Percentiles rank a stretch among this genome's conserved stretches.
These are phyloP conservation scores for Lycodopsis pacificus DNA, from an alignment of 2,797 vertebrate genomes.

Conservation along the genomic window DNA sequence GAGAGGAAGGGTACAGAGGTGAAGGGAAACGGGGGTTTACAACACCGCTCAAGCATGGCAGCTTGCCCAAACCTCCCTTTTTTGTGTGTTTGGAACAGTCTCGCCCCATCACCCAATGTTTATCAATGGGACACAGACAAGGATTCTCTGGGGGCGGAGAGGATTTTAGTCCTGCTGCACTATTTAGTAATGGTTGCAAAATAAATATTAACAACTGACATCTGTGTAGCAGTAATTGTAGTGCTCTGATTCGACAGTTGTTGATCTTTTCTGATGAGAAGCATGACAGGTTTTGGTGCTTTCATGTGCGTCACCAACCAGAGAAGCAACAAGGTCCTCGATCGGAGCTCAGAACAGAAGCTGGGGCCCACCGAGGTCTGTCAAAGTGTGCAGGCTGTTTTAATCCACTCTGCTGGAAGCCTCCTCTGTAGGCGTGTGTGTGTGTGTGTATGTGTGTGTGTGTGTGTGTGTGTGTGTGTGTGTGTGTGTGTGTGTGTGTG, in stretches of 20 bases:
- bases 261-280: background rate
- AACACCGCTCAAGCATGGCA: slow-evolving; percentile 72
- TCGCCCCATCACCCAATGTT: slow-evolving; percentile 70
- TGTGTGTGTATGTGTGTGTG: slow-evolving; percentile 60
- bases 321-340: slow-evolving; percentile 59
- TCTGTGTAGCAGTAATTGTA: background rate
- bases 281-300: slow-evolving; percentile 4
- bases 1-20: slow-evolving; percentile 66
- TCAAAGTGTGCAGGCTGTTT: slow-evolving; percentile 72
- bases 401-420: slow-evolving; percentile 79
- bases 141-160: slow-evolving; percentile 33
- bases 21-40: slow-evolving; percentile 60
- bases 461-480: slow-evolving; percentile 51
- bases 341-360: slow-evolving; percentile 65
- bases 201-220: background rate
- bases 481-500: slow-evolving; percentile 53
- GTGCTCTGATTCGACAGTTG: background rate
- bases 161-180: background rate
- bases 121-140: slow-evolving; percentile 51
- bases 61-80: slow-evolving; percentile 57
- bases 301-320: slow-evolving; percentile 51
- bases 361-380: slow-evolving; percentile 68
- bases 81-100: slow-evolving; percentile 79
- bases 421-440: slow-evolving; percentile 57
- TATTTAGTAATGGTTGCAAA: slow-evolving; percentile 10